Percentiles rank a stretch among this genome's conserved stretches.
These are phyloP conservation scores for Andrena camellia DNA, from an alignment of 2,888 invertebrate species.

Conservation along the genomic window DNA sequence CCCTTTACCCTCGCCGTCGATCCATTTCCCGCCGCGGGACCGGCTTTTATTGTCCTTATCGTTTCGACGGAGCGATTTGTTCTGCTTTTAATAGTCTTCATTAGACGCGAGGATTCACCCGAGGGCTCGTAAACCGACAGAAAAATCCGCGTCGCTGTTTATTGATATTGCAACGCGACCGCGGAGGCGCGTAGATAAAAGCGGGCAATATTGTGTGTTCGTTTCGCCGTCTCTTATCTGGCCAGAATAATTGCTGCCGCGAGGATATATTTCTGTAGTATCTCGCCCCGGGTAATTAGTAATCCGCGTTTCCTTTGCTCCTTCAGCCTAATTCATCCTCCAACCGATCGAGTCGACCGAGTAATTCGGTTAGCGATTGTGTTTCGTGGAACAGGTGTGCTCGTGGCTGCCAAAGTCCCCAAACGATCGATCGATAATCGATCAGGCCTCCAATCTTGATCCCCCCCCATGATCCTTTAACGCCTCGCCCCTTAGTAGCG, in stretches of 20 bases:
- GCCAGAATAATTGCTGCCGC: conserved; percentile 1
- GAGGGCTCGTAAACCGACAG: conserved; percentile 15
- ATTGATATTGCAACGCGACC: conserved; percentile 1
- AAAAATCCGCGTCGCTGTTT: conserved; percentile 15
- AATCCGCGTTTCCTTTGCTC: background rate
- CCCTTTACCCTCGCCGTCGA: background rate
- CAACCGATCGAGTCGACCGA: background rate
- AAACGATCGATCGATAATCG: conserved; percentile 20
- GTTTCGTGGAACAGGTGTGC: background rate
- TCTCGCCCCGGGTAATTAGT: conserved; percentile 6
- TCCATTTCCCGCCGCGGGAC: background rate
- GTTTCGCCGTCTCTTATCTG: background rate
- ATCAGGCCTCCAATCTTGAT: background rate
- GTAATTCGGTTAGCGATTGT: background rate
- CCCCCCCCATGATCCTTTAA: no score
- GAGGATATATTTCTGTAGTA: conserved; percentile 11
- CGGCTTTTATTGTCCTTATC: conserved; percentile 31
- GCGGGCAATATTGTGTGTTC: conserved; percentile 7
- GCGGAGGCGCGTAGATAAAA: background rate
- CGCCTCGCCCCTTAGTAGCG: conserved; percentile 15
- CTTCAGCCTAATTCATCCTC: background rate
- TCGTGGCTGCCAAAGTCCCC: background rate
- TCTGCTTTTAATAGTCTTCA: conserved; percentile 23
- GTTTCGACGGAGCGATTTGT: conserved; percentile 30
- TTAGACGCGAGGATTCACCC: background rate